A percentile compares a stretch with the other conserved stretches of the same genome.
These are phyloP conservation scores for Pedetes capensis DNA, from an alignment of 2,113 vertebrate species.

Conservation along the genomic window DNA sequence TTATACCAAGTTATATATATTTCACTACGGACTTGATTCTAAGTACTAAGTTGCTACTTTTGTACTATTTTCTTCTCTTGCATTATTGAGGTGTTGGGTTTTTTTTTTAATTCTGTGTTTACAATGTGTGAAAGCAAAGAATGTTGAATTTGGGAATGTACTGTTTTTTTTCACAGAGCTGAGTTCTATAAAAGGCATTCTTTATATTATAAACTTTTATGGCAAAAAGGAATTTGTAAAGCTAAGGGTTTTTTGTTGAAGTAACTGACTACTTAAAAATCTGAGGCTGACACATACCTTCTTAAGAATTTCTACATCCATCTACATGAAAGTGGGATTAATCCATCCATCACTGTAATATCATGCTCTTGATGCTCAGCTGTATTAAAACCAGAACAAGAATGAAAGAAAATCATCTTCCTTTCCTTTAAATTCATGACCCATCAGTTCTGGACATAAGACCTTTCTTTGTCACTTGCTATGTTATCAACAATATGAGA, in stretches of 20 bases:
- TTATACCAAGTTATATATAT: neutral
- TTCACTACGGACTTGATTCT: neutral
- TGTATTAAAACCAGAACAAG: constrained; percentile 39
- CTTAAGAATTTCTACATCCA: constrained; percentile 22
- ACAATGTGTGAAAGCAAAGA: neutral
- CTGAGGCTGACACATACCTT: neutral
- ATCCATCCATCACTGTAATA: neutral
- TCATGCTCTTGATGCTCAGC: neutral
- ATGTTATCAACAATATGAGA: constrained; percentile 4
- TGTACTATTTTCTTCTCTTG: neutral
- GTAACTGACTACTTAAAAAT: neutral
- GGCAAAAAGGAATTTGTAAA: neutral
- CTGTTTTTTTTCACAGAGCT: neutral
- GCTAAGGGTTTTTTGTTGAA: neutral
- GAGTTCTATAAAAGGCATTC: neutral
- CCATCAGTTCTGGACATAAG: neutral
- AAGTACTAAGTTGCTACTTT: neutral
- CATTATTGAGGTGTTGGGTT: neutral
- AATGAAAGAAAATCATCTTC: constrained; percentile 6
- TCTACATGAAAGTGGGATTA: neutral
- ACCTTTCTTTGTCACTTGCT: constrained; percentile 31
- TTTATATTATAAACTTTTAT: neutral
- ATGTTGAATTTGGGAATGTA: neutral
- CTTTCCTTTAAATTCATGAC: constrained; percentile 55
- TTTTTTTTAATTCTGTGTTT: constrained; percentile 25